Conservation (phyloP, 2,113 vertebrate genomes). For the Saccopteryx leptura region DNA sequence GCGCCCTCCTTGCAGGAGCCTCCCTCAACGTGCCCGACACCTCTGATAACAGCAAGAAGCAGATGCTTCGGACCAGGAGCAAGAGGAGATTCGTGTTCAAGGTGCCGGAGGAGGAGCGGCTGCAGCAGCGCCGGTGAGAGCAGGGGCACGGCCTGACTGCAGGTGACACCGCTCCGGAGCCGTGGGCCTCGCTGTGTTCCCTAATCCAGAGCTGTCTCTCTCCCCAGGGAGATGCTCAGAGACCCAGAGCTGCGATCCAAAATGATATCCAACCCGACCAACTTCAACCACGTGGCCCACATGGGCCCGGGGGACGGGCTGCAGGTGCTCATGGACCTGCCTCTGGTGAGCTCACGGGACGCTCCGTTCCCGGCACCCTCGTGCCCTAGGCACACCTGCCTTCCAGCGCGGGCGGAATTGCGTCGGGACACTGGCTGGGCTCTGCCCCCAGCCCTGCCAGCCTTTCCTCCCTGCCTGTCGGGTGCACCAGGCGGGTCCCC, state of each 20-base stretch:
- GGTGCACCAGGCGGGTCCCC: background rate
- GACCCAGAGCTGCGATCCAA: constrained; percentile 96
- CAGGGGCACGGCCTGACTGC: accelerated
- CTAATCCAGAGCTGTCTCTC: background rate
- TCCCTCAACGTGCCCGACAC: constrained; percentile 95
- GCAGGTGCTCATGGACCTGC: constrained; percentile 99
- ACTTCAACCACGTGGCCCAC: constrained; percentile 99
- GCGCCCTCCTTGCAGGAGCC: constrained; percentile 84
- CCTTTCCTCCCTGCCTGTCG: background rate
- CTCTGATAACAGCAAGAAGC: constrained; percentile 95
- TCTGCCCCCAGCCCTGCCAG: background rate
- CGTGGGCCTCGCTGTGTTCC: background rate
- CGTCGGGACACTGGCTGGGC: background rate
- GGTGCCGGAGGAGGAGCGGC: constrained; percentile 96
- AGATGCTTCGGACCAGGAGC: constrained; percentile 98
- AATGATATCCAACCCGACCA: constrained; percentile 98
- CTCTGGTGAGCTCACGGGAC: constrained; percentile 91
- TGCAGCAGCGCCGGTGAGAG: constrained; percentile 94
- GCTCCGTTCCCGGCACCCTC: background rate
- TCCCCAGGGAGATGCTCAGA: constrained; percentile 95
- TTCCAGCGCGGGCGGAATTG: no score
- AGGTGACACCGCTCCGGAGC: accelerated
- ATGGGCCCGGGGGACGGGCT: constrained; percentile 99
- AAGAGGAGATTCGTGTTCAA: constrained; percentile 98
- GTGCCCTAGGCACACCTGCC: background rate